Base-by-base conservation (phyloP, 64 coral and sea anemone species). In the Dendrophyllia cribrosa region DNA sequence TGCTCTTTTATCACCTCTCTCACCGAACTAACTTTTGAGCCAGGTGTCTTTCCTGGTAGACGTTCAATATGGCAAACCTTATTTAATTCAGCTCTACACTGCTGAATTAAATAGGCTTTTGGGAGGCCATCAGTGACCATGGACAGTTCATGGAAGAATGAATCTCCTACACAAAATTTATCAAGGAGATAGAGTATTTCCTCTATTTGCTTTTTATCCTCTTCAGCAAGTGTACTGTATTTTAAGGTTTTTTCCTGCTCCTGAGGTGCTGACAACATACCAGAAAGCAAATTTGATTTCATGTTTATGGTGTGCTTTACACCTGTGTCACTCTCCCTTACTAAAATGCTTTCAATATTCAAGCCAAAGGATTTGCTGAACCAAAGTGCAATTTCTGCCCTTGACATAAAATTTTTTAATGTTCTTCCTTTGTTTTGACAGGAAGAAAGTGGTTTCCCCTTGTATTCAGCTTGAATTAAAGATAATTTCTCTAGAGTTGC, bases 381-480 rank as follows among this genome's bases (percentile, higher is more conserved):
- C 88, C 94, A 91, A 23, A 95, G 69, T 44, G 94, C 88, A 73
- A 60, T 78, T 59, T 91, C 55, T 69, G 83, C 94, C 53, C 75
- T 95, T 72, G 88, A 59, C 17, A 90, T 62, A 91, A 91, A 95
- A 13, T 52, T 71, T 70, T 95, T 95, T 51, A 95, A 74, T 87
- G 94, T 87, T 75, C 89, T 91, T 17, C 55, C 56, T 58, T 95
- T 95, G 88, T 91, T 95, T 95, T 90, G 89, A 11, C 70, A 60
- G 45, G 89, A 60, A 84, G 87, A 85, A 75, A 95, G 56, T 73
- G 79, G 81, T 78, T 95, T 92, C 15, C 94, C 94, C 74, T 88
- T 70, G 82, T 88, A 92, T 77, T 72, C 51, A 61, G 43, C 48
- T 68, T 85, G n/a, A 72, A 59, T n/a, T n/a, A n/a, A n/a, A n/a